These are phyloP conservation scores for Zelostemma sp. DNA, from an alignment of 1,140 invertebrate genomes.

Conservation along the genomic window DNA sequence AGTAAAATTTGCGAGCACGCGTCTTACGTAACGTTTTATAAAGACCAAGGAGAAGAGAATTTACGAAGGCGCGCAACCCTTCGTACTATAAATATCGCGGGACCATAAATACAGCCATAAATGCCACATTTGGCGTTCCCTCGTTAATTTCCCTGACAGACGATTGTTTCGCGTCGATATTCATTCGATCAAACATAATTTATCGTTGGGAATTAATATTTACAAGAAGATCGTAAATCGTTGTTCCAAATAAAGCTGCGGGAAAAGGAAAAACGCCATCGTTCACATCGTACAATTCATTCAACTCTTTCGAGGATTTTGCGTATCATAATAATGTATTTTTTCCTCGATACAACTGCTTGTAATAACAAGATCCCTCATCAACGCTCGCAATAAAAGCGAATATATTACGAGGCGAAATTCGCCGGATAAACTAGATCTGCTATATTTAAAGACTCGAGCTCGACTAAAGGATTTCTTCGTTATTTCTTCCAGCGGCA, in stretches of 20 bases:
- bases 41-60: slow-evolving; percentile 44
- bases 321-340: no score
- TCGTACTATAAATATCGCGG: slow-evolving; percentile 44
- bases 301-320: no score
- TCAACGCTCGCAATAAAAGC: no score
- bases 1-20: no score
- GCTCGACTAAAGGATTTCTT: slow-evolving; percentile 9
- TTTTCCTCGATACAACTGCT: no score
- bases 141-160: slow-evolving; percentile 19
- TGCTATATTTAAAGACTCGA: slow-evolving; percentile 34
- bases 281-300: no score
- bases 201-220: no score
- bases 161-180: neutral
- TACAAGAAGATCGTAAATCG: no score
- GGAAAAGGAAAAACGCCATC: no score
- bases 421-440: slow-evolving; percentile 20
- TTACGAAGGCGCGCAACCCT: slow-evolving; percentile 43
- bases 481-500: slow-evolving; percentile 20
- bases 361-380: no score
- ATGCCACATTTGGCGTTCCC: slow-evolving; percentile 39
- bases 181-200: no score
- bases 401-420: slow-evolving; percentile 26
- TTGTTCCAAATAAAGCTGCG: no score
- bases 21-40: slow-evolving; percentile 44
- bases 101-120: slow-evolving; percentile 46